Base-by-base conservation (phyloP, 2,113 vertebrate species). In the Neodontobutis hainanensis region DNA sequence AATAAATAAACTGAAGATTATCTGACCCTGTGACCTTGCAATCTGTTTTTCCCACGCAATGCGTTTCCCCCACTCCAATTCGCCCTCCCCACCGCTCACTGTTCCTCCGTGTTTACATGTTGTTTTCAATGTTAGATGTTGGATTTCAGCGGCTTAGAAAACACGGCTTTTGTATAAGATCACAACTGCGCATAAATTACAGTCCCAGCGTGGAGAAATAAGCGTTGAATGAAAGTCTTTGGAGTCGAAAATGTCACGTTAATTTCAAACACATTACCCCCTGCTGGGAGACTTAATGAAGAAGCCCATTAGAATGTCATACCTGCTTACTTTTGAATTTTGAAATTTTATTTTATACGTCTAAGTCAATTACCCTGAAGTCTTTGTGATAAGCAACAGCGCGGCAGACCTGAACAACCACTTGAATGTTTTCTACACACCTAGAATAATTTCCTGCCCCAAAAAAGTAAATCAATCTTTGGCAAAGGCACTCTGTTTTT, bases 271-370 rank as follows among this genome's bases (percentile, higher is more conserved):
- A 92, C 90, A 92, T 94, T 93, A 92, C 85, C 43, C 66, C 66
- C 60, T 73, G 90, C 89, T 85, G 81, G 92, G 94, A 92, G 85
- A 84, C 86, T 91, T 94, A 95, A 95, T 94, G 92, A 94, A 94
- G 90, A 87, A 85, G 68, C 85, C 90, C 92, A 94, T 95, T 96
- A 95, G 92, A 93, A 92, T 94, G 94, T 95, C 94, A 94, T 94
- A 94, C 94, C 93, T 95, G 91, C 94, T 95, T 94, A 94, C 82
- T 84, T 88, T 85, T 90, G 92, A 94, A 92, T 94, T 94, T 92
- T 93, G 91, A 75, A 79, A 85, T 92, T 94, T 95, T 94, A 92
- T 95, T 95, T 93, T 85, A 94, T 92, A 92, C 81, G 93, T 92
- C 93, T 92, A 85, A 93, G 92, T 87, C 92, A 94, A 94, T 97